phyloP scores from a whole-genome alignment of 2,113 vertebrate genomes.

The Albula goreensis region DNA sequence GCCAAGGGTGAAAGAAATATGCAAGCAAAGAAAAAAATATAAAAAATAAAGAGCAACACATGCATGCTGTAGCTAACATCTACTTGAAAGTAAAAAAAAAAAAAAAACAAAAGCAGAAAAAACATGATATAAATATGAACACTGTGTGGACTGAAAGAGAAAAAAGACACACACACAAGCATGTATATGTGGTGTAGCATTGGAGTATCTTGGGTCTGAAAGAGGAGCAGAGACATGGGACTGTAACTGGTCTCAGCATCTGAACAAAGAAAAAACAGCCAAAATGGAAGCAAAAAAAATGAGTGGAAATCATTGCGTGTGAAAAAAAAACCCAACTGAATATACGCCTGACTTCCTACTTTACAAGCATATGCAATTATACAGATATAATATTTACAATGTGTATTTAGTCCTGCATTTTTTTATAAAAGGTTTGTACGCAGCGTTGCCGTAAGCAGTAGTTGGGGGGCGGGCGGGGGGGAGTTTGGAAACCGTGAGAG shows the following conservation, averaged over 20 bases:
- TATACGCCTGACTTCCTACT: background rate
- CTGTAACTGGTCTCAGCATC: background rate
- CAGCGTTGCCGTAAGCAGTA: background rate
- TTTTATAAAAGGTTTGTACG: background rate
- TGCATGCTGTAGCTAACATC: conserved; percentile 18
- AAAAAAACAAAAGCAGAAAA: background rate
- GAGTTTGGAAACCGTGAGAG: background rate
- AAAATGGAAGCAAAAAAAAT: background rate
- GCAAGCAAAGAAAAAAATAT: background rate
- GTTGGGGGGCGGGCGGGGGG: no score
- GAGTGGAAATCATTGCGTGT: background rate
- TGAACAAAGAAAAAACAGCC: background rate
- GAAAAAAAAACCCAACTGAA: background rate
- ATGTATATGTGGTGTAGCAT: background rate
- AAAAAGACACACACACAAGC: background rate
- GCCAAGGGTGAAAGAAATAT: background rate
- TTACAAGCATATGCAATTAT: background rate
- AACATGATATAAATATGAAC: background rate
- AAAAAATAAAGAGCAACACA: conserved; percentile 1
- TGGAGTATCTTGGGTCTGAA: background rate
- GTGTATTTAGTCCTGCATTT: background rate
- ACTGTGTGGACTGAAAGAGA: background rate
- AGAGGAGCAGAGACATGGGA: background rate
- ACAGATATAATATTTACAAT: background rate
- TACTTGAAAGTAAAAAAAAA: conserved; percentile 14